These are phyloP conservation scores for Myioborus melanocephalus DNA, from an alignment of 2,797 vertebrate species.

Conservation along the genomic window DNA sequence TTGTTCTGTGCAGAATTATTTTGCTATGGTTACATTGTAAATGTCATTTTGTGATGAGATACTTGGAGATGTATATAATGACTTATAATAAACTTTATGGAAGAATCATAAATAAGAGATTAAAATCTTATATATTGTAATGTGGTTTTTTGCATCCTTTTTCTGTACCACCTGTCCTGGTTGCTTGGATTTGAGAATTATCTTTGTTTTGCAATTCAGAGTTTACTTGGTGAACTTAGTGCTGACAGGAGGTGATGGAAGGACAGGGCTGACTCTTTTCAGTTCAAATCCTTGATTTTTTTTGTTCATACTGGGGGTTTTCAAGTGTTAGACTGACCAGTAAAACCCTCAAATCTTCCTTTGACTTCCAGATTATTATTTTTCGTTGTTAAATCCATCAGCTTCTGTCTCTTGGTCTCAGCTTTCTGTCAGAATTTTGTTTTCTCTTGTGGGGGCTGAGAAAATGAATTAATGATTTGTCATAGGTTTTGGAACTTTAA, in stretches of 20 bases:
- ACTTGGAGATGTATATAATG: conserved; percentile 38
- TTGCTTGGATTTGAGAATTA: neutral
- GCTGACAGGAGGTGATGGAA: neutral
- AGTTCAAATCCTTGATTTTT: neutral
- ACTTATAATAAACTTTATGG: conserved; percentile 64
- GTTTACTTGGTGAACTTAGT: neutral
- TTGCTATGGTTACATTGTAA: conserved; percentile 42
- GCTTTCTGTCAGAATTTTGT: neutral
- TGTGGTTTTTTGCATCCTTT: neutral
- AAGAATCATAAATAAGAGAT: conserved; percentile 53
- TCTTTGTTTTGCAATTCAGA: neutral
- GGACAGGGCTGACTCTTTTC: neutral
- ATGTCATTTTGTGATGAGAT: conserved; percentile 42
- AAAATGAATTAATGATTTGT: neutral
- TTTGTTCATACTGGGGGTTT: neutral
- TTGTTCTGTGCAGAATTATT: conserved; percentile 58
- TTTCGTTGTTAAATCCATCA: neutral
- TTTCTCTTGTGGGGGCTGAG: neutral
- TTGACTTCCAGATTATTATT: neutral
- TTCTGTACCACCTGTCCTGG: conserved; percentile 35
- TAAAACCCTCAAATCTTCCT: neutral
- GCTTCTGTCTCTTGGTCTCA: neutral
- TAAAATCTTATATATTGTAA: conserved; percentile 35
- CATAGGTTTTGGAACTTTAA: neutral
- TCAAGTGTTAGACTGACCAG: neutral